Percentiles rank a stretch among this genome's conserved stretches.
Conservation (phyloP, 1,140 invertebrate genomes). For the Lethrus apterus region DNA sequence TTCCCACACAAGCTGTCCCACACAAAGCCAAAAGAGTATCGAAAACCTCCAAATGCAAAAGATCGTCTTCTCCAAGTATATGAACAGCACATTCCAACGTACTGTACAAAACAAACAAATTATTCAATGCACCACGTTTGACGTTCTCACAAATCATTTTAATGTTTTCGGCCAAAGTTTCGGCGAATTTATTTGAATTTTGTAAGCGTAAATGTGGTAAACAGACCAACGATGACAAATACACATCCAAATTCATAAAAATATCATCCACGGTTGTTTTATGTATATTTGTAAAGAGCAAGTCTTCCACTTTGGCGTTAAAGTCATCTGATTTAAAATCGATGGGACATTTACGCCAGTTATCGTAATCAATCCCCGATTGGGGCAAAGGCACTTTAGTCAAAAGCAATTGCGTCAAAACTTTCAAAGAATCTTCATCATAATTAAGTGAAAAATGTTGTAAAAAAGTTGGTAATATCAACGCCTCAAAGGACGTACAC, state of each 20-base stretch:
- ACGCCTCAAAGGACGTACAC: constrained; percentile 63
- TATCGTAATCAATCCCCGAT: constrained; percentile 49
- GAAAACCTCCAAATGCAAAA: too few relatives aligned
- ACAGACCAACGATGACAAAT: constrained; percentile 50
- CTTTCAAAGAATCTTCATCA: constrained; percentile 45
- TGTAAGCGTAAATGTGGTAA: constrained; percentile 52
- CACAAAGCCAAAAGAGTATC: constrained; percentile 18
- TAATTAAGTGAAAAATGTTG: too few relatives aligned
- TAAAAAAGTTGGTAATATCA: constrained; percentile 63
- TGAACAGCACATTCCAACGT: constrained; percentile 52
- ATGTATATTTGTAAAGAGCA: constrained; percentile 34
- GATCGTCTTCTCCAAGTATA: constrained; percentile 42
- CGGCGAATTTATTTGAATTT: too few relatives aligned
- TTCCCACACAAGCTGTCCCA: too few relatives aligned
- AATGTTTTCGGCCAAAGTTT: constrained; percentile 32
- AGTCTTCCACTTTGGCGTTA: constrained; percentile 36
- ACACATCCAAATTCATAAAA: constrained; percentile 29
- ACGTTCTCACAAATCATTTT: constrained; percentile 17
- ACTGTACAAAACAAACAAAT: constrained; percentile 46
- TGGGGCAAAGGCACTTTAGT: constrained; percentile 56
- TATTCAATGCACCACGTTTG: too few relatives aligned
- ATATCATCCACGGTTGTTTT: constrained; percentile 2
- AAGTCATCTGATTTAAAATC: constrained; percentile 46
- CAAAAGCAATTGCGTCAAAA: constrained; percentile 60
- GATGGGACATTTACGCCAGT: constrained; percentile 59